These are phyloP conservation scores for Excalfactoria chinensis DNA, from an alignment of 2,113 vertebrate species.

Conservation along the genomic window DNA sequence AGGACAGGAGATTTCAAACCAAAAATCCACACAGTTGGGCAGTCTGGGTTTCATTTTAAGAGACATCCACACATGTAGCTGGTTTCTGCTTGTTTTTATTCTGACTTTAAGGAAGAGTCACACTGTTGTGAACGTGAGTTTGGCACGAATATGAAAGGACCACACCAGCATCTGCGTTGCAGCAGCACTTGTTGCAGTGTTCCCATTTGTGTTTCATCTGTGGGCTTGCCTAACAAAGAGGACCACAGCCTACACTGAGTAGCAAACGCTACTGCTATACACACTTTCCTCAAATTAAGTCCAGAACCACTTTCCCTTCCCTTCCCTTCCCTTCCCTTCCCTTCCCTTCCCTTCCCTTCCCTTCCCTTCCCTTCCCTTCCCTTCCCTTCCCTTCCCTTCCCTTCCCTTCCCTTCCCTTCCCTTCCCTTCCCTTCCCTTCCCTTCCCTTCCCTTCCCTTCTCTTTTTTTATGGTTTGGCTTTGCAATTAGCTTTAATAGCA, in stretches of 20 bases:
- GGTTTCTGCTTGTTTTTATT: neutral
- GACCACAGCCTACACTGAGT: neutral
- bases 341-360: too few species aligned
- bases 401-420: too few species aligned
- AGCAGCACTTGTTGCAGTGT: neutral
- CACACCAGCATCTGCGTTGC: neutral
- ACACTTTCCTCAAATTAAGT: neutral
- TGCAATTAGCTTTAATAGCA: neutral
- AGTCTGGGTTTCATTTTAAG: neutral
- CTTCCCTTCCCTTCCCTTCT: too few species aligned
- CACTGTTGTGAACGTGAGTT: neutral
- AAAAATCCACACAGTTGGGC: neutral
- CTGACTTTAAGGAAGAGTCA: neutral
- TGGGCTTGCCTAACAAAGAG: neutral
- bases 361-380: too few species aligned
- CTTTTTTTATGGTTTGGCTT: neutral
- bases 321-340: too few species aligned
- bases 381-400: too few species aligned
- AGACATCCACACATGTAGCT: neutral
- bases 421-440: too few species aligned
- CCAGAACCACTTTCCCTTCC: accelerated
- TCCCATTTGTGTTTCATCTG: neutral
- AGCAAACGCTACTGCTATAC: neutral
- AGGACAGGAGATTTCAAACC: neutral
- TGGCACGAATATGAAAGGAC: neutral